Base-by-base conservation (phyloP, 2,113 vertebrate genomes). In the Cebus imitator region DNA sequence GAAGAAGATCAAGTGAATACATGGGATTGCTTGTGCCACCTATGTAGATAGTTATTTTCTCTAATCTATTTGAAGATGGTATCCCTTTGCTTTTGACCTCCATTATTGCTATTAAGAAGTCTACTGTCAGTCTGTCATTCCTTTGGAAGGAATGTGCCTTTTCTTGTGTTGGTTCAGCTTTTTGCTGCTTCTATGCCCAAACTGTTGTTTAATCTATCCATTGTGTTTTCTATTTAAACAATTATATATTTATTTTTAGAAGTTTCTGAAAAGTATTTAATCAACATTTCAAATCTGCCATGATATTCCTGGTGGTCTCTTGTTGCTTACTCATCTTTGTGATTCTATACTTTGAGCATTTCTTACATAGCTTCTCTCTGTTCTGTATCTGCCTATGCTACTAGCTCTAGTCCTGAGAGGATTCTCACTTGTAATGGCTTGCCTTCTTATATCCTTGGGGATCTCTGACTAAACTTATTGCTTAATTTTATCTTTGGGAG, bases 291-390 rank as follows among this genome's bases (percentile, higher is more conserved):
- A 73, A 72, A 48, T 90, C 55, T 90, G 43, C 57, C 14, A 0
- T 45, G 66, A 6, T 89, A 17, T 68, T 90, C 21, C 35, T 70
- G 37, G 58, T 30, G 30, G 43, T 76, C 30, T 86, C 17, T 83
- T 96, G 43, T 40, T 75, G 43, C 84, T 94, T 92, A 57, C 57
- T 93, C 43, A 4, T 94, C 79, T 94, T 93, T n/a, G 58, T 83
- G 81, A 93, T 48, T 87, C 43, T 55, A 0, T 52, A 37, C 13
- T 72, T 55, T n/a, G 58, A 89, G 55, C 32, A 48, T 90, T 84
- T 87, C 66, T 68, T 37, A 25, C 16, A 12, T 73, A 75, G 40
- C 37, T 81, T 55, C 94, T 91, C 45, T 95, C n/a, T 91, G 45
- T 78, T 83, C 70, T 87, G 0, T 66, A 18, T 48, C 58, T 91